Evolutionary conservation across 2,888 invertebrate genomes (phyloP), one percentile per base, ranked within the genome.

Genomic region (Eilema sororculum): DNA sequence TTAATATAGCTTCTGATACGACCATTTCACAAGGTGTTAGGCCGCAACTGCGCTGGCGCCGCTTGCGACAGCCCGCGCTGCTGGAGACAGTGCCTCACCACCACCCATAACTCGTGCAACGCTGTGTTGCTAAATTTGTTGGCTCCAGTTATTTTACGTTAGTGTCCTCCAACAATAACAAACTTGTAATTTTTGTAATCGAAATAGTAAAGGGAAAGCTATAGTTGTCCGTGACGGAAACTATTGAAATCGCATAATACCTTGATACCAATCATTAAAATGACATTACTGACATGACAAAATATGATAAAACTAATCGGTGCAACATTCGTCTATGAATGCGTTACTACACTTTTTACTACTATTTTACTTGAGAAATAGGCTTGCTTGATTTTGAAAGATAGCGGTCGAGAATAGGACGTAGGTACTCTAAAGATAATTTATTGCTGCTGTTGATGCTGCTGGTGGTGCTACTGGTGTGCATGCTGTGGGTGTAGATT

Each of bases 1-100:
- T 89, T 95, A 93, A 92, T 95, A 95, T 95, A 95, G 94, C 89
- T 89, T 93, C 87, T 83, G 91, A 93, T 90, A 94, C 95, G 92
- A 93, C 93, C 94, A 95, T 95, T 95, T 93, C 95, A 94, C 93
- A 95, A 95, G 95, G 86, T 88, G 90, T 85, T 85, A 82, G 89
- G 84, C 87, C 89, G 89, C 87, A 89, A 95, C 93, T 95, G 93
- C 85, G 85, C 81, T 62, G 78, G 77, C 78, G 84, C 65, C 79
- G 87, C 90, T 93, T 92, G 90, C 93, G 91, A 88, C 93, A 93
- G 90, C 86, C 77, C 73, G 73, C 59, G 79, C 83, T 61, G 78
- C 83, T 79, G 86, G 82, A 83, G 82, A 82, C 87, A 82, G 82
- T 85, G 81, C 78, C 78, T 81, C 78, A 81, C 84, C 67, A 77